Conservation (phyloP, 2,888 invertebrate species). For the Lysandra coridon region DNA sequence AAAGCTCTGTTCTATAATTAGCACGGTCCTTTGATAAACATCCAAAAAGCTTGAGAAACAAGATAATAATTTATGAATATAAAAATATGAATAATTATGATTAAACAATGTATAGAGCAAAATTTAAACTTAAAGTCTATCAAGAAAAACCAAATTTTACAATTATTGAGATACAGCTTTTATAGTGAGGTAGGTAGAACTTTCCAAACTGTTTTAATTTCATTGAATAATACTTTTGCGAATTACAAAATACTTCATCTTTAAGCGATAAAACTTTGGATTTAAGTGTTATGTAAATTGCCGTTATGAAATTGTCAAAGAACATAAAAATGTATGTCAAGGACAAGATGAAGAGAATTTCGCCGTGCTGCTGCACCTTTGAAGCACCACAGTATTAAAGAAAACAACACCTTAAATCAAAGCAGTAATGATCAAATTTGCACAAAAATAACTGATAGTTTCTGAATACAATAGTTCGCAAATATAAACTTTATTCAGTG, state of each 20-base stretch:
- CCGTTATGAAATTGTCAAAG: background rate
- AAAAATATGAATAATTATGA: no score
- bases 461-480: background rate
- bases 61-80: no score
- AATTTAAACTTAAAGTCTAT: no score
- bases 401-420: background rate
- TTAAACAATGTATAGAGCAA: no score
- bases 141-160: no score
- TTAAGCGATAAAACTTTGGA: background rate
- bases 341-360: constrained; percentile 8
- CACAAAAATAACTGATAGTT: background rate
- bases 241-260: background rate
- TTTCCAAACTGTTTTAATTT: background rate
- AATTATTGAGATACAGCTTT: no score
- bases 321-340: constrained; percentile 5
- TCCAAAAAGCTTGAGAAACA: no score
- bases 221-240: background rate
- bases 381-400: background rate
- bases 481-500: background rate
- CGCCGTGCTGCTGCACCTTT: background rate
- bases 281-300: background rate
- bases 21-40: no score
- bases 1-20: no score
- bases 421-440: background rate
- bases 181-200: no score